Conservation (phyloP, 2,797 vertebrate species). For the Mus spretus region DNA sequence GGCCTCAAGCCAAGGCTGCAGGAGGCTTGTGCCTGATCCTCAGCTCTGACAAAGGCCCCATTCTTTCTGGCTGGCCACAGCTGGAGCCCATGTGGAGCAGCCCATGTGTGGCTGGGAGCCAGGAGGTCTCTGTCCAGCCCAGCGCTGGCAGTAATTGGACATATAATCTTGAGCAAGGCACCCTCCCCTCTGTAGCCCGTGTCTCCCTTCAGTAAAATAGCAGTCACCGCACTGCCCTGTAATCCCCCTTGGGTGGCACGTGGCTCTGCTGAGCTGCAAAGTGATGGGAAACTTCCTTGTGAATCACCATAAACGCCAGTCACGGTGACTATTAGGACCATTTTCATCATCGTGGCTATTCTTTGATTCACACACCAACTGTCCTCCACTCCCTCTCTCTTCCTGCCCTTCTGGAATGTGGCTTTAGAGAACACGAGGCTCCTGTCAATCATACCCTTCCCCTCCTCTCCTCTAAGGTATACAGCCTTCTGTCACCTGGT, state of each 20-base stretch:
- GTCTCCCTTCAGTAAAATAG: neutral
- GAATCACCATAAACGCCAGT: neutral
- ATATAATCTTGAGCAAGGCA: neutral
- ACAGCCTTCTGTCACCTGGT: neutral
- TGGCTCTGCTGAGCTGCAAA: neutral
- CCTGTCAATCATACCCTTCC: neutral
- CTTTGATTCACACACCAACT: neutral
- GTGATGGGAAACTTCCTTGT: neutral
- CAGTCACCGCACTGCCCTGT: neutral
- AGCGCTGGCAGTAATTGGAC: neutral
- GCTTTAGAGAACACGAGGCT: neutral
- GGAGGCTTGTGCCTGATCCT: neutral
- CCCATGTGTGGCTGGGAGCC: neutral
- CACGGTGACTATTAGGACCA: neutral
- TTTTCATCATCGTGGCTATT: rapidly evolving
- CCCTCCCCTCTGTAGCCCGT: neutral
- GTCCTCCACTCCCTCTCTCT: neutral
- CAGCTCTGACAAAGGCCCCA: neutral
- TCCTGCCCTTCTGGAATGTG: neutral
- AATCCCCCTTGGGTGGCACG: neutral
- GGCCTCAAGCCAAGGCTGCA: neutral
- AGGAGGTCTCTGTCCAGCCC: neutral
- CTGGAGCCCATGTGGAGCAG: neutral
- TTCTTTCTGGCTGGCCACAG: neutral
- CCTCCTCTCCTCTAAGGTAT: neutral